Conservation (phyloP, 2,888 invertebrate genomes). For the Chymomyza caudatula region DNA sequence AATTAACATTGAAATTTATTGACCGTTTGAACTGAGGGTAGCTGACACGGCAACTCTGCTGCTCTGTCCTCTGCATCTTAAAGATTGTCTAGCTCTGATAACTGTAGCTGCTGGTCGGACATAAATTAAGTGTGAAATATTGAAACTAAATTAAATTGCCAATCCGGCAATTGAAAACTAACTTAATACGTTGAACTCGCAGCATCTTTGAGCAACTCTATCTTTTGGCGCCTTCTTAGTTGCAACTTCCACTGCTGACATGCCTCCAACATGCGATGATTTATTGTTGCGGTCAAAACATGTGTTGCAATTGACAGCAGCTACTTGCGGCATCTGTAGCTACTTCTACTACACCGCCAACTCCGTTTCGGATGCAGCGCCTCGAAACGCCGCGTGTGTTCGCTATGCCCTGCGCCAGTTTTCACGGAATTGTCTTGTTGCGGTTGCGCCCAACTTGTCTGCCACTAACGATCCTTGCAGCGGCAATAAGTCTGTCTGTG, state of each 20-base stretch:
- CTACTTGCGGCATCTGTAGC: conserved; percentile 74
- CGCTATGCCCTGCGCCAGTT: conserved; percentile 29
- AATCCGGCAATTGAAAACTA: conserved; percentile 52
- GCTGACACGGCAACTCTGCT: neutral
- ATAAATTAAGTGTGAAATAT: conserved; percentile 48
- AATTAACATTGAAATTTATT: conserved; percentile 72
- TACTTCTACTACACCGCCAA: conserved; percentile 49
- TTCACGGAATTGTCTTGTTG: conserved; percentile 73
- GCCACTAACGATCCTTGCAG: conserved; percentile 72
- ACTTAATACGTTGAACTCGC: neutral
- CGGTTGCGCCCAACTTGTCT: conserved; percentile 77
- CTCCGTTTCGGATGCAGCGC: conserved; percentile 11
- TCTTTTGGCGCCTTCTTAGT: neutral
- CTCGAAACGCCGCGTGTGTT: conserved; percentile 66
- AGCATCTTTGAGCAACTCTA: neutral
- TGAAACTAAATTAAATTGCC: conserved; percentile 54
- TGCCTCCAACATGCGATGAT: conserved; percentile 74
- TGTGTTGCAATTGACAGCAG: conserved; percentile 78
- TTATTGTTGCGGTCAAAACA: conserved; percentile 79
- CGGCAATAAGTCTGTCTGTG: conserved; percentile 72
- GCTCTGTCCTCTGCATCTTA: conserved; percentile 45
- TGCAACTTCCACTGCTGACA: conserved; percentile 46
- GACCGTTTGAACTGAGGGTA: conserved; percentile 23
- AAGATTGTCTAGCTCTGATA: conserved; percentile 59
- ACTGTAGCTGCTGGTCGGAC: conserved; percentile 47